Evolutionary conservation across 2,113 vertebrate genomes (phyloP), one percentile per base, ranked within the genome.

Genomic region (Zonotrichia leucophrys): DNA sequence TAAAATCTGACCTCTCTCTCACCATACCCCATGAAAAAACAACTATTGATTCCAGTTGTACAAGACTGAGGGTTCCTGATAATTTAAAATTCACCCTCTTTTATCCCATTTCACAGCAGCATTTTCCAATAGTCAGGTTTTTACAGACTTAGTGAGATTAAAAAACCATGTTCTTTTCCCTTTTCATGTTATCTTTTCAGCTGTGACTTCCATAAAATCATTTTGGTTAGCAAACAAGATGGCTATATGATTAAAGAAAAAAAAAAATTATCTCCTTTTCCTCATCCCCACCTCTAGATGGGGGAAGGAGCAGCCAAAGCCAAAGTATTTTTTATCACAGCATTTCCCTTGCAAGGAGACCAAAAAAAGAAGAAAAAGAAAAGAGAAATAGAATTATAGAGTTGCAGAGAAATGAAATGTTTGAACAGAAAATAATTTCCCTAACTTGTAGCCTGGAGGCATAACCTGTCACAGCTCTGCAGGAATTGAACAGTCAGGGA

Each of bases 401-500:
- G 80, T 89, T 94, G 94, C 77, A 94, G 46, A 92, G 80, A 96
- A 97, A 97, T 95, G 95, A 97, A 97, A 95, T 97, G 97, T 97
- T 97, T 97, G 95, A 97, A 97, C 96, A 97, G 95, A 97, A 97
- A 97, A 97, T 97, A 96, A 97, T 97, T 96, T 96, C 96, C 96
- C 95, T 97, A 97, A 97, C 94, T 96, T 60, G 52, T 83, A 96
- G 95, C 96, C 96, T 96, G 68, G 18, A 94, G 97, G 94, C 95
- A 95, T 91, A 95, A 95, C 93, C 95, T 97, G 96, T 97, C 97
- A 96, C 68, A 97, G 93, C 91, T 95, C 96, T 87, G 90, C 93
- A 86, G 79, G 93, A 95, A 96, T 88, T 96, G 94, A 96, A 95
- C 93, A 97, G 94, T 94, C 95, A 89, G 93, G 95, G 94, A 96